These are phyloP conservation scores for Trematomus bernacchii DNA, from an alignment of 2,797 vertebrate species.

Conservation along the genomic window DNA sequence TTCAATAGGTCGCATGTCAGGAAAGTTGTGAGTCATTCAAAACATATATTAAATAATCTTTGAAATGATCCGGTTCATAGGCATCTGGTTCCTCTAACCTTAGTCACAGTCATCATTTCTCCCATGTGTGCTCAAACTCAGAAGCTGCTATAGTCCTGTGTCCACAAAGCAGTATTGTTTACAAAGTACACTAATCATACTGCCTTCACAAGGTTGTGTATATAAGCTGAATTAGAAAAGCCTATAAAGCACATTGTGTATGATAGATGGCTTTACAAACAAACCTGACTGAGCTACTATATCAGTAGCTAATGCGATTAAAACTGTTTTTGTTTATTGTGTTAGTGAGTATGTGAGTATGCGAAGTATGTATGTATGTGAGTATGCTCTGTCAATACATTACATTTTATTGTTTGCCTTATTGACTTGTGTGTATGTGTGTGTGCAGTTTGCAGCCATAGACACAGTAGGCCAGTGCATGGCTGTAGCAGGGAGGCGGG, in stretches of 20 bases:
- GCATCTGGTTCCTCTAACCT: background rate
- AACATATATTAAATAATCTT: background rate
- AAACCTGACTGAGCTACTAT: background rate
- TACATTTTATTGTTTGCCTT: background rate
- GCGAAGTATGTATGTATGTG: too few species aligned
- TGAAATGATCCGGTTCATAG: background rate
- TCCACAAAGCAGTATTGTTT: slow-evolving; percentile 10
- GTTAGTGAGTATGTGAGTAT: background rate
- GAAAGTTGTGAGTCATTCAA: background rate
- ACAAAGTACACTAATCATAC: background rate
- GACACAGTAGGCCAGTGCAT: slow-evolving; percentile 96
- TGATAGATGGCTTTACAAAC: background rate
- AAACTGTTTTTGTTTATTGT: slow-evolving; percentile 15
- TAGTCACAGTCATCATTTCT: too few species aligned
- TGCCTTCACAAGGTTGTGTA: background rate
- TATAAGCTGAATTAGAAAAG: slow-evolving; percentile 4
- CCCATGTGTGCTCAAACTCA: background rate
- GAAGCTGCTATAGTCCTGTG: background rate
- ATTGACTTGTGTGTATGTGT: slow-evolving; percentile 25
- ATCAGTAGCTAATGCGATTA: background rate
- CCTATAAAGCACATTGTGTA: background rate
- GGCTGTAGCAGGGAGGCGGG: slow-evolving; percentile 95
- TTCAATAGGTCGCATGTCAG: background rate
- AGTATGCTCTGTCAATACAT: background rate
- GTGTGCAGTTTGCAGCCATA: slow-evolving; percentile 94